Evolutionary conservation across 2,888 invertebrate species (phyloP).

Genomic region (Mesoligia furuncula): DNA sequence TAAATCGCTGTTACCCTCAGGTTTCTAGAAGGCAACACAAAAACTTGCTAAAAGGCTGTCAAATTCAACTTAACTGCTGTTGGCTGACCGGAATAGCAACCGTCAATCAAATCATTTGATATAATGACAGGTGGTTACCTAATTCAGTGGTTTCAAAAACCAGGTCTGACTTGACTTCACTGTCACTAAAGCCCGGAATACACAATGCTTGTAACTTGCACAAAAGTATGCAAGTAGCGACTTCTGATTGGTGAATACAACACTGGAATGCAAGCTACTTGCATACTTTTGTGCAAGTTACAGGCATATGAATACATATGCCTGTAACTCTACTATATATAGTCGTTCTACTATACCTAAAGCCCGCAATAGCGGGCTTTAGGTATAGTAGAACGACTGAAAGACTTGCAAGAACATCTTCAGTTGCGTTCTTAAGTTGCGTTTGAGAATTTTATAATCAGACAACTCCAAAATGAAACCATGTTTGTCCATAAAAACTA

Average conservation of each 20-base stretch:
- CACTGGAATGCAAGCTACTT: background rate
- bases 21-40: background rate
- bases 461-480: conserved; percentile 20
- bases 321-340: too few relatives aligned
- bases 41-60: background rate
- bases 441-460: conserved; percentile 10
- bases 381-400: background rate
- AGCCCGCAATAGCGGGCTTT: background rate
- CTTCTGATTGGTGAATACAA: background rate
- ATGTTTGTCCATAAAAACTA: background rate
- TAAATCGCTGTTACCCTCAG: background rate
- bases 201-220: background rate
- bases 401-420: background rate
- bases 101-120: background rate
- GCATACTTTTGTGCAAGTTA: background rate
- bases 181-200: background rate
- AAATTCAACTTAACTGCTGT: background rate
- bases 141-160: background rate
- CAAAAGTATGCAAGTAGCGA: background rate
- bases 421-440: background rate
- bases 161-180: background rate
- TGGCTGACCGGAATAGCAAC: background rate
- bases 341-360: too few relatives aligned
- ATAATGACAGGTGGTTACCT: background rate
- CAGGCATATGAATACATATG: background rate